Evolutionary conservation across 2,797 vertebrate species (phyloP).

Genomic region (Melanogrammus aeglefinus): DNA sequence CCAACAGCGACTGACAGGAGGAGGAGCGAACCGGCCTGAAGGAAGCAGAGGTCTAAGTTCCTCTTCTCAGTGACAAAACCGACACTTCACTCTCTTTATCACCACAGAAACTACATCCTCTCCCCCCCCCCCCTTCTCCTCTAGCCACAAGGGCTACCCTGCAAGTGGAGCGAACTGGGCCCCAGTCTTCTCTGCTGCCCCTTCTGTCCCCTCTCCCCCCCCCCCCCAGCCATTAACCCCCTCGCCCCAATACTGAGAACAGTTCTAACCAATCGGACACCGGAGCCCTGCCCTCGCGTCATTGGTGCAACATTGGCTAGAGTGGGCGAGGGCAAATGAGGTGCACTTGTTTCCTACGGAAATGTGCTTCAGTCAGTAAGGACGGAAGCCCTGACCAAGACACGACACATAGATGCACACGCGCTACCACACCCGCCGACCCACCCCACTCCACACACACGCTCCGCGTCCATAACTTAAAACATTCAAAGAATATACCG

Average conservation of each 20-base stretch:
- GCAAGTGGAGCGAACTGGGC: slow-evolving; percentile 49
- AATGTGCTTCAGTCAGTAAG: slow-evolving; percentile 73
- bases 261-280: slow-evolving; percentile 28
- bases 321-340: slow-evolving; percentile 65
- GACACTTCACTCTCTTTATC: slow-evolving; percentile 81
- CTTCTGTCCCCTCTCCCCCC: slow-evolving; percentile 10
- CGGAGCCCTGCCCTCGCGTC: slow-evolving; percentile 53
- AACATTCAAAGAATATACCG: too few species aligned
- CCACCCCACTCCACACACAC: too few species aligned
- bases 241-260: slow-evolving; percentile 11
- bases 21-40: slow-evolving; percentile 84
- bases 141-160: slow-evolving; percentile 43
- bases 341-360: slow-evolving; percentile 81
- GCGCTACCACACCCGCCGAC: not conserved
- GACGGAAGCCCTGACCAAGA: slow-evolving; percentile 53
- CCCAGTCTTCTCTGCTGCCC: slow-evolving; percentile 19
- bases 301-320: slow-evolving; percentile 56
- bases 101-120: slow-evolving; percentile 72
- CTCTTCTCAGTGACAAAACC: slow-evolving; percentile 62
- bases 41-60: slow-evolving; percentile 83
- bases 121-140: slow-evolving; percentile 33
- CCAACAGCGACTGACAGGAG: slow-evolving; percentile 91
- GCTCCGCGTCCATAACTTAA: too few species aligned
- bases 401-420: slow-evolving; percentile 24
- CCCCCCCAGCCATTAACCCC: slow-evolving; percentile 18